These are phyloP conservation scores for Heliothis subflexa DNA, from an alignment of 1,140 invertebrate species.

Conservation along the genomic window DNA sequence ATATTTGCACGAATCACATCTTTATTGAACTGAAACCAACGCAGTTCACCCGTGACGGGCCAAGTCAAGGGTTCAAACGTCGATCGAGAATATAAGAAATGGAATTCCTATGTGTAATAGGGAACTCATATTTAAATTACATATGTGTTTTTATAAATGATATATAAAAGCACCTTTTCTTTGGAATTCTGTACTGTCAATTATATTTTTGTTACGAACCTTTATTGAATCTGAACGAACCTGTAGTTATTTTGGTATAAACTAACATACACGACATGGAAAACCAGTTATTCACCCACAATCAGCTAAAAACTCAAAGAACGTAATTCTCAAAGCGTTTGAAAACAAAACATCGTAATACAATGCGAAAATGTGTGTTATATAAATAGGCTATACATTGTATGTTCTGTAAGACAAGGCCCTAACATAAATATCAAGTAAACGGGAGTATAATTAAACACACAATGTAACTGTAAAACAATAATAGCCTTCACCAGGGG, in stretches of 20 bases:
- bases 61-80: slow-evolving; percentile 16
- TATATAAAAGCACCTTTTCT: no score
- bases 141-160: no score
- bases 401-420: slow-evolving; percentile 32
- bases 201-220: no score
- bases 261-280: no score
- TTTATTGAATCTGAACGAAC: no score
- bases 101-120: neutral
- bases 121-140: neutral
- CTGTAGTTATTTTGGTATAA: no score
- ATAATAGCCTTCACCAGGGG: slow-evolving; percentile 3
- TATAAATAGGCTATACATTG: slow-evolving; percentile 9
- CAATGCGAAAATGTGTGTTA: neutral
- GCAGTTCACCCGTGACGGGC: slow-evolving; percentile 11
- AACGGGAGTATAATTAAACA: slow-evolving; percentile 34
- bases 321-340: slow-evolving; percentile 35
- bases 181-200: no score
- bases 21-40: slow-evolving; percentile 15
- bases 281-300: neutral
- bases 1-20: slow-evolving; percentile 25
- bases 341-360: neutral
- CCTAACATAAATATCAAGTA: slow-evolving; percentile 34
- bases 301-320: neutral
- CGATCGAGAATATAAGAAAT: slow-evolving; percentile 1
- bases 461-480: slow-evolving; percentile 27